These are phyloP conservation scores for Cryptosula pallasiana DNA, from an alignment of 2,888 invertebrate genomes.

Conservation along the genomic window DNA sequence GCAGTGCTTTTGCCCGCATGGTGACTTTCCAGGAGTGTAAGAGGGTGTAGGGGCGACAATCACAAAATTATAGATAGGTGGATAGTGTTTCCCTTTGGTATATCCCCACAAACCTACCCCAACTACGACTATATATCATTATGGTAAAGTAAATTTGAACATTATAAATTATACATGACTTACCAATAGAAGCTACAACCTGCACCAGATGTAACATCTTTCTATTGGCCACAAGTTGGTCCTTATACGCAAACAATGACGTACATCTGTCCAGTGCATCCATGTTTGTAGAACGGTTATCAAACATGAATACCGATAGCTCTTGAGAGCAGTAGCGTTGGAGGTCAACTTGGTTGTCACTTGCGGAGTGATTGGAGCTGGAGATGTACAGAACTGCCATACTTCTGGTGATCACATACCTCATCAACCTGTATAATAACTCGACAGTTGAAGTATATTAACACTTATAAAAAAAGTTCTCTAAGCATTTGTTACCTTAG, in stretches of 20 bases:
- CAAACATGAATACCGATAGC: background rate
- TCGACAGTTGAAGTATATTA: too few relatives aligned
- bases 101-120: too few relatives aligned
- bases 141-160: too few relatives aligned
- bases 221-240: background rate
- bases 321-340: background rate
- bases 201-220: background rate
- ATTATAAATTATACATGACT: background rate
- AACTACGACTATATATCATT: too few relatives aligned
- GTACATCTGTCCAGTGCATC: background rate
- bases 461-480: too few relatives aligned
- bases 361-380: background rate
- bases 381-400: background rate
- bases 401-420: background rate
- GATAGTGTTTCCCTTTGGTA: too few relatives aligned
- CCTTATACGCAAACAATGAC: background rate
- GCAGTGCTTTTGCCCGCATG: too few relatives aligned
- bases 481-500: too few relatives aligned
- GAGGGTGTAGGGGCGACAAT: too few relatives aligned
- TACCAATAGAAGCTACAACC: background rate
- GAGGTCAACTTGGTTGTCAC: background rate
- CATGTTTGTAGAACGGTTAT: background rate
- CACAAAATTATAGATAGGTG: too few relatives aligned
- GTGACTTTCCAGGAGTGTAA: too few relatives aligned
- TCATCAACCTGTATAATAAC: background rate